Conservation (phyloP, 2,888 invertebrate species). For the Hanleya hanleyi region DNA sequence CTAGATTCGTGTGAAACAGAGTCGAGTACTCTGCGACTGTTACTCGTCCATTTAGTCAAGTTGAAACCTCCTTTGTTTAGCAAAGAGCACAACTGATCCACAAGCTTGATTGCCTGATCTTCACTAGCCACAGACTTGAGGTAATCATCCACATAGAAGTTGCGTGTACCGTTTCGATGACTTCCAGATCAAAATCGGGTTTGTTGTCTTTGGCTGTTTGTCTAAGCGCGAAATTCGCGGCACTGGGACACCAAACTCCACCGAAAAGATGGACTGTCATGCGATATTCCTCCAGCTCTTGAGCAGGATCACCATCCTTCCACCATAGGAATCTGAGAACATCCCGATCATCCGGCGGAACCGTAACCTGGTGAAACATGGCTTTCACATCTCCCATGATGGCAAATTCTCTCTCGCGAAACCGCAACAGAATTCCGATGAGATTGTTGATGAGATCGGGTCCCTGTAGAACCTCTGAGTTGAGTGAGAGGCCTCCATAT, state of each 20-base stretch:
- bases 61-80: slow-evolving; percentile 22
- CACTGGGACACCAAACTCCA: too few species aligned
- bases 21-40: too few species aligned
- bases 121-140: too few species aligned
- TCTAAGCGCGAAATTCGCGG: slow-evolving; percentile 28
- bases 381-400: too few species aligned
- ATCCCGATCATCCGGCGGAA: too few species aligned
- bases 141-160: slow-evolving; percentile 27
- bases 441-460: slow-evolving; percentile 38
- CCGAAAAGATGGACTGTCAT: slow-evolving; percentile 41
- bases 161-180: slow-evolving; percentile 22
- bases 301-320: slow-evolving; percentile 23
- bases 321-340: slow-evolving; percentile 36
- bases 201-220: slow-evolving; percentile 23
- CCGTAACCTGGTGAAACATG: too few species aligned
- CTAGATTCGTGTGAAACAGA: too few species aligned
- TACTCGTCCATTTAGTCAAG: too few species aligned
- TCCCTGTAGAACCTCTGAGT: slow-evolving; percentile 34
- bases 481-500: slow-evolving; percentile 32
- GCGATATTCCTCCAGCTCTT: slow-evolving; percentile 17
- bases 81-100: too few species aligned
- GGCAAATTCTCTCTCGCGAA: slow-evolving; percentile 29
- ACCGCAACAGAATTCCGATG: slow-evolving; percentile 30
- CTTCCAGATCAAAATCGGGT: slow-evolving; percentile 14
- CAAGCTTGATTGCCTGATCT: too few species aligned